These are phyloP conservation scores for Oreochromis tanganicae DNA, from an alignment of 2,113 vertebrate species.

Conservation along the genomic window DNA sequence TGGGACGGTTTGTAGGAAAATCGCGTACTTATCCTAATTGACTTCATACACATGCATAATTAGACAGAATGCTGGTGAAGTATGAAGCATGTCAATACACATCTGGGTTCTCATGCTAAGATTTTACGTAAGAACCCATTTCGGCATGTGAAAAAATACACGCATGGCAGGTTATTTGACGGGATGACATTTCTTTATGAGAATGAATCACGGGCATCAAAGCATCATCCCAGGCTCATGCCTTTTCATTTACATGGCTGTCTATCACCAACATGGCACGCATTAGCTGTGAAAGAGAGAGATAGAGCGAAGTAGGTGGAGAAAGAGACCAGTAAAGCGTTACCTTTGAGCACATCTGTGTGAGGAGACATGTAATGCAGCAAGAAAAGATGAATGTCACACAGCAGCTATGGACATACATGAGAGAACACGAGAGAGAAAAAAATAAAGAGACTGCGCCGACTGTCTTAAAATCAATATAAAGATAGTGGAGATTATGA, in stretches of 20 bases:
- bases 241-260: constrained; percentile 56
- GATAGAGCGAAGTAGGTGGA: neutral
- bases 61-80: neutral
- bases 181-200: constrained; percentile 38
- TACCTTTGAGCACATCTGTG: neutral
- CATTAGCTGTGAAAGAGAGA: neutral
- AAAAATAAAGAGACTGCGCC: neutral
- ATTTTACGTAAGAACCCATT: neutral
- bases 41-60: neutral
- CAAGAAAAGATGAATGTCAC: neutral
- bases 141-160: neutral
- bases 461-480: neutral
- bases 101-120: neutral
- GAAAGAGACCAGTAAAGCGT: neutral
- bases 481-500: neutral
- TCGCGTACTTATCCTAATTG: neutral
- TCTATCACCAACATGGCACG: neutral
- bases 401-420: neutral
- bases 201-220: constrained; percentile 59
- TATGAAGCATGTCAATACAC: neutral
- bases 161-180: neutral
- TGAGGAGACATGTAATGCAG: neutral
- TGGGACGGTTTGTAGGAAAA: neutral
- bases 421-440: neutral
- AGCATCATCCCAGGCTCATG: constrained; percentile 42